Percentiles rank a stretch among this genome's conserved stretches.
These are phyloP conservation scores for Perizoma affinitatum DNA, from an alignment of 2,888 invertebrate species.

Conservation along the genomic window DNA sequence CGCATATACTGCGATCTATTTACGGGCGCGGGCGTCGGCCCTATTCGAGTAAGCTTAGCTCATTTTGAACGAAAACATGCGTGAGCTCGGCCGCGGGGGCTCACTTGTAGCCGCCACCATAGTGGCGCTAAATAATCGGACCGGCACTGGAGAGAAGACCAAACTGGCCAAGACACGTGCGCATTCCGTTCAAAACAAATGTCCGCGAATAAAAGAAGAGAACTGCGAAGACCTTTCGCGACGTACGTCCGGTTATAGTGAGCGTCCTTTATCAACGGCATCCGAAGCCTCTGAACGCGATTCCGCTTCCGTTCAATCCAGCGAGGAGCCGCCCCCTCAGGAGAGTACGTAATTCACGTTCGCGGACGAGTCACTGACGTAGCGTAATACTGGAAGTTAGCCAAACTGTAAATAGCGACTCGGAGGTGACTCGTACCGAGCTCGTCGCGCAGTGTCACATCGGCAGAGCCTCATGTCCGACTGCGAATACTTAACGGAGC, in stretches of 20 bases:
- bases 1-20: constrained; percentile 76
- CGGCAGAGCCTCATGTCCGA: constrained; percentile 80
- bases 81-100: constrained; percentile 82
- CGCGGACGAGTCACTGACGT: constrained; percentile 77
- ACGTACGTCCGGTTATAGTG: constrained; percentile 70
- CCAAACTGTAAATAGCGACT: constrained; percentile 81
- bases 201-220: constrained; percentile 50
- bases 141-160: constrained; percentile 65
- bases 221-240: constrained; percentile 58
- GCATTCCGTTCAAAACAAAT: constrained; percentile 56
- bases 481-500: constrained; percentile 79
- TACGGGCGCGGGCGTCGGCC: constrained; percentile 78
- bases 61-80: constrained; percentile 82
- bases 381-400: constrained; percentile 75
- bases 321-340: constrained; percentile 79
- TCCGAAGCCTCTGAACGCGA: constrained; percentile 79
- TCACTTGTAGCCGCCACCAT: constrained; percentile 85
- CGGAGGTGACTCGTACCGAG: constrained; percentile 75
- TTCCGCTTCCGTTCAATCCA: constrained; percentile 79
- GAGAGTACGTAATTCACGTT: constrained; percentile 78
- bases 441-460: constrained; percentile 81
- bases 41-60: constrained; percentile 73
- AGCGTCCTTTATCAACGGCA: constrained; percentile 77
- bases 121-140: constrained; percentile 75
- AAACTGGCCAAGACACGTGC: constrained; percentile 62